Base-by-base conservation (phyloP, 2,888 invertebrate species). In the Lepetodrilus schrolli region DNA sequence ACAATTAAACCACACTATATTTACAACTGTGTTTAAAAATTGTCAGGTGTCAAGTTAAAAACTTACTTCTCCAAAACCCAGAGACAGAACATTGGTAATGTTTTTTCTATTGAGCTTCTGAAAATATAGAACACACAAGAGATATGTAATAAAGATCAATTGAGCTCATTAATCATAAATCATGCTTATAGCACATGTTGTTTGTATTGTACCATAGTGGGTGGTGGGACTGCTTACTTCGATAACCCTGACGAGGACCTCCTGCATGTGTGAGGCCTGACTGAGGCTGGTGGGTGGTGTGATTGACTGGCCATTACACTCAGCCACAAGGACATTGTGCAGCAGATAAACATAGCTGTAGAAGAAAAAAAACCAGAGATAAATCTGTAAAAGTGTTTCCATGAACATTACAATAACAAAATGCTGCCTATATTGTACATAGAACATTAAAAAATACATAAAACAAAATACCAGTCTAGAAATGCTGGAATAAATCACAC, bases 51-150 rank as follows among this genome's bases (percentile, higher is more conserved):
- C 17, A 43, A 13, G 68, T 13, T 8, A 51, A 7, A 26, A 23
- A 75, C 77, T 74, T 73, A 82, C 83, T 48, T 72, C 49, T 49
- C 77, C 75, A 77, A 82, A 82, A 26, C 83, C 83, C 38, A 79
- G 70, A 2, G 78, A 74, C 26, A 83, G 78, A 36, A 83, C 73
- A 77, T 83, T 82, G 20, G 77, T 79, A n/a, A 76, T 78, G 43
- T 47, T 37, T 30, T 75, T 74, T 23, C 77, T 76, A 47, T 75
- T 78, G 36, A 75, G 77, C 5, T 73, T 79, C 83, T 83, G 73
- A 30, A 80, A 80, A 20, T 13, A 20, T 3, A 7, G 8, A 43
- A 43, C 30, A 13, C n/a, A 7, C 20, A 21, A 17, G 21, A 37
- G 2, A 49, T 34, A 10, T n/a, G 17, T 3, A 34, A 26, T 37